phyloP scores from a whole-genome alignment of 2,113 vertebrate species.

The Pelvicachromis taeniatus region DNA sequence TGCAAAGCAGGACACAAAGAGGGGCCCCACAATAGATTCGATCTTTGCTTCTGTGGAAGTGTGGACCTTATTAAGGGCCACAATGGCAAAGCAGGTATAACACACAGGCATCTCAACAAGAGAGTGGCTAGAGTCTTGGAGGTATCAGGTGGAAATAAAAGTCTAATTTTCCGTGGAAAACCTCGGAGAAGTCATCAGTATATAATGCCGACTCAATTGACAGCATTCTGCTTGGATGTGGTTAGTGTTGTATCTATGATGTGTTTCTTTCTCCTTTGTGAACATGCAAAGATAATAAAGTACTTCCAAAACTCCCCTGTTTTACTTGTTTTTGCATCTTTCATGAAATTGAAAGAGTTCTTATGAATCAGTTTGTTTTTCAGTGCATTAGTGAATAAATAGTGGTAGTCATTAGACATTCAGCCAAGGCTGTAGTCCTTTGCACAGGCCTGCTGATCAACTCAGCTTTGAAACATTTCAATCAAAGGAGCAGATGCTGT shows the following conservation, averaged over 20 bases:
- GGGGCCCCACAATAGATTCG: conserved; percentile 24
- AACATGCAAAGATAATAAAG: neutral
- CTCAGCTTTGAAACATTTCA: neutral
- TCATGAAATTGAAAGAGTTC: neutral
- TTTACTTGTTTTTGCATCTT: neutral
- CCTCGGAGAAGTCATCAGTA: neutral
- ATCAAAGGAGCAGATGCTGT: neutral
- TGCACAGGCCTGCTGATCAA: neutral
- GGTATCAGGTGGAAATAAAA: neutral
- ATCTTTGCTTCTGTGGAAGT: conserved; percentile 28
- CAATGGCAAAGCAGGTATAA: conserved; percentile 36
- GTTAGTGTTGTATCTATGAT: neutral
- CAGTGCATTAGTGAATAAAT: neutral
- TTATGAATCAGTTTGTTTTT: neutral
- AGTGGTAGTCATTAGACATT: neutral
- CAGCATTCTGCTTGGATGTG: neutral
- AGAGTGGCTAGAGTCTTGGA: neutral
- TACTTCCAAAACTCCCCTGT: neutral
- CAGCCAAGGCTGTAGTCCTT: neutral
- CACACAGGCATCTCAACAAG: conserved; percentile 33
- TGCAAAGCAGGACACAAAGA: conserved; percentile 47
- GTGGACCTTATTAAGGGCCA: conserved; percentile 48
- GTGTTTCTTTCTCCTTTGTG: neutral
- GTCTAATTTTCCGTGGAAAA: neutral
- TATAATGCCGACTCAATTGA: neutral